Evolutionary conservation across 2,888 invertebrate genomes (phyloP).

Genomic region (Apoda limacodes): DNA sequence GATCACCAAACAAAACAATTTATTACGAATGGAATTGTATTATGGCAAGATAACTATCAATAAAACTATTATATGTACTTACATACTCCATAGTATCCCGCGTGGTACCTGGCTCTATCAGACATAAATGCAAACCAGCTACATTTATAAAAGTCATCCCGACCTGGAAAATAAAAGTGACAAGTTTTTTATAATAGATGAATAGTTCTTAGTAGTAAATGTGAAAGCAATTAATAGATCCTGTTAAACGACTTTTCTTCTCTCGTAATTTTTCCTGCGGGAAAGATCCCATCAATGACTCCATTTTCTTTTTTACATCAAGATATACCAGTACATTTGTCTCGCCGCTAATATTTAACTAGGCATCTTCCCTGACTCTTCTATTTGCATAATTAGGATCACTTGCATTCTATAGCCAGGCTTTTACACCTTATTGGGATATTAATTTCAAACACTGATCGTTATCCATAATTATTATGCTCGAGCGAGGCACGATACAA

Average conservation of each 20-base stretch:
- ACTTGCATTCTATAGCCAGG: constrained; percentile 8
- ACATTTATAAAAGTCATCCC: too few relatives aligned
- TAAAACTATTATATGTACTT: constrained; percentile 9
- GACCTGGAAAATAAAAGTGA: too few relatives aligned
- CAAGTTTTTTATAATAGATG: too few relatives aligned
- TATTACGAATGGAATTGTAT: constrained; percentile 12
- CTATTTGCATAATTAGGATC: constrained; percentile 8
- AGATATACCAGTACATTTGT: too few relatives aligned
- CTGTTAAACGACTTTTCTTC: too few relatives aligned
- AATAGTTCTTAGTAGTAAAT: too few relatives aligned
- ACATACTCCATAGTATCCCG: constrained; percentile 8
- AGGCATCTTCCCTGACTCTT: constrained; percentile 8
- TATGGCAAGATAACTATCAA: constrained; percentile 13
- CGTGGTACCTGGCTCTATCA: too few relatives aligned
- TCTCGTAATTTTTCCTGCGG: too few relatives aligned
- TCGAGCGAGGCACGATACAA: constrained; percentile 14
- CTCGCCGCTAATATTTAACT: constrained; percentile 5
- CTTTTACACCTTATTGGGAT: constrained; percentile 10
- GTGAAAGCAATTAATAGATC: too few relatives aligned
- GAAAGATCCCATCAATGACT: too few relatives aligned
- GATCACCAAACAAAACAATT: constrained; percentile 13
- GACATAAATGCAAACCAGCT: too few relatives aligned
- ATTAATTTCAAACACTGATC: constrained; percentile 11
- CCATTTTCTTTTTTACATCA: too few relatives aligned
- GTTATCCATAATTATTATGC: constrained; percentile 9